Conservation (phyloP, 2,888 invertebrate species). For the Salticus scenicus region DNA sequence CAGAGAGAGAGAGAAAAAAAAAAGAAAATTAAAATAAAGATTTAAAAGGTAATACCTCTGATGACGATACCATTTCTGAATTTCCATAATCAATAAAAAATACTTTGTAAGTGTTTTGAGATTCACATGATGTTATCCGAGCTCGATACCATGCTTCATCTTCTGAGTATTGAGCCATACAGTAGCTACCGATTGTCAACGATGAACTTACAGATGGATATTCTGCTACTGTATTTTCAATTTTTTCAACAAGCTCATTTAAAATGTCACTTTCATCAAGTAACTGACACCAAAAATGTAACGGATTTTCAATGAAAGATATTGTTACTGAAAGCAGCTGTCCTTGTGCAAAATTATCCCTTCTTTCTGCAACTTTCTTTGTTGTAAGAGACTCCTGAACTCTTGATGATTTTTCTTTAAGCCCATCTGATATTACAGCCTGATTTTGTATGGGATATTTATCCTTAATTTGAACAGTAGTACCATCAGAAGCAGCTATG, state of each 20-base stretch:
- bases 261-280: conserved; percentile 68
- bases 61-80: conserved; percentile 30
- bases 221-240: conserved; percentile 30
- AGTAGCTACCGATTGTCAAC: conserved; percentile 18
- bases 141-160: conserved; percentile 74
- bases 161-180: conserved; percentile 72
- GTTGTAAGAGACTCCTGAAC: neutral
- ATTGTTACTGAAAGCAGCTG: conserved; percentile 48
- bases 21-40: no score
- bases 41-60: conserved; percentile 9
- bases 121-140: conserved; percentile 52
- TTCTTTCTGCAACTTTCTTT: neutral
- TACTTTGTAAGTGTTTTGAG: conserved; percentile 30
- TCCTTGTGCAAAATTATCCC: conserved; percentile 23
- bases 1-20: no score
- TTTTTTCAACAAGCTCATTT: conserved; percentile 64
- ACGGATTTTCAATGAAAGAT: conserved; percentile 53
- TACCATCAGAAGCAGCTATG: conserved; percentile 24
- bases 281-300: conserved; percentile 63
- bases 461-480: neutral
- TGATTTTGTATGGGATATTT: neutral
- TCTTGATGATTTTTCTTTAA: neutral
- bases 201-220: neutral
- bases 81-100: conserved; percentile 67
- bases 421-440: neutral